phyloP scores from a whole-genome alignment of 2,888 invertebrate genomes.

The Drosophila atripex region DNA sequence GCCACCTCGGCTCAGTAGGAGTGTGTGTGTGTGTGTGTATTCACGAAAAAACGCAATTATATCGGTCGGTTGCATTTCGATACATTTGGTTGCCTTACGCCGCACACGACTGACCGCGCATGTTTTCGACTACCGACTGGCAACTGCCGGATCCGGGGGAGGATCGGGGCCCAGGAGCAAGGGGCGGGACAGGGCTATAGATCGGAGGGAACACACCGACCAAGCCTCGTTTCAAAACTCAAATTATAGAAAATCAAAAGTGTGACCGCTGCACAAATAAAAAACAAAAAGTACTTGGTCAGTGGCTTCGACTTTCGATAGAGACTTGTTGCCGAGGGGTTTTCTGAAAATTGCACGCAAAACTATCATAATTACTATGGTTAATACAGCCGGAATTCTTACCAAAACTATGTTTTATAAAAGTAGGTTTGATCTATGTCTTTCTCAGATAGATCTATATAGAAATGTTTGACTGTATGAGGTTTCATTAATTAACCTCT shows the following conservation, averaged over 20 bases:
- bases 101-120: slow-evolving; percentile 84
- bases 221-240: slow-evolving; percentile 55
- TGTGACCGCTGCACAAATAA: slow-evolving; percentile 73
- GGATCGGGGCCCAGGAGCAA: slow-evolving; percentile 50
- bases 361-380: too few species aligned
- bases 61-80: slow-evolving; percentile 84
- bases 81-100: slow-evolving; percentile 84
- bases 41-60: slow-evolving; percentile 81
- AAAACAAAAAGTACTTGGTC: slow-evolving; percentile 1
- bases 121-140: slow-evolving; percentile 70
- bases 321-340: neutral
- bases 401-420: too few species aligned
- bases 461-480: too few species aligned
- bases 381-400: too few species aligned
- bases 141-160: slow-evolving; percentile 4
- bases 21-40: slow-evolving; percentile 43
- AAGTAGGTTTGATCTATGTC: neutral
- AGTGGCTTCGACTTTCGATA: slow-evolving; percentile 9
- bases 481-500: too few species aligned
- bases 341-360: neutral
- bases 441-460: neutral
- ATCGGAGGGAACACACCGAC: slow-evolving; percentile 36
- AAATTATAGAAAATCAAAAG: slow-evolving; percentile 78
- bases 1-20: neutral
- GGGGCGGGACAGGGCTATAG: slow-evolving; percentile 30